Evolutionary conservation across 1,140 invertebrate species (phyloP), one percentile per base, ranked within the genome.

Genomic region (Antheraea mylitta): DNA sequence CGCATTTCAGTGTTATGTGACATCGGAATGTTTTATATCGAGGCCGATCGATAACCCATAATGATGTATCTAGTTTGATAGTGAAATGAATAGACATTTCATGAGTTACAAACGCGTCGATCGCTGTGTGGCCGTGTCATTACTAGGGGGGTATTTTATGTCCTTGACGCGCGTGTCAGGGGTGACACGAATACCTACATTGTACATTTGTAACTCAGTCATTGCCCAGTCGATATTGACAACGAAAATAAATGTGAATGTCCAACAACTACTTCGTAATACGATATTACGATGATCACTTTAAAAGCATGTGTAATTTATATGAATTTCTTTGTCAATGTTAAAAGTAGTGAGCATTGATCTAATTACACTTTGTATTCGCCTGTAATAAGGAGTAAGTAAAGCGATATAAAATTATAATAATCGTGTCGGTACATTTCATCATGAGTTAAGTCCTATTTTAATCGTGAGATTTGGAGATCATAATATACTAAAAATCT

Each of bases 11-110:
- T 37, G 18, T 19, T 0, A 19, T 19, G n/a, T 18, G 60, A 58
- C 67, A 63, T 42, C 18, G 53, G 53, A 45, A 69, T 66, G 65
- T 66, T 71, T 75, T 72, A 67, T 65, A 79, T 70, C 58, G 76
- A 70, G 74, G 79, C 22, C 77, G 73, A 81, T 81, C 79, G 65
- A 81, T 80, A 78, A 59, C 72, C 42, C 69, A 53, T 53, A 53
- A 53, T n/a, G 71, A 76, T 76, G 63, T 69, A 48, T 67, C 58
- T n/a, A 62, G 60, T 37, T 64, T 70, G 79, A 81, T 78, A 76
- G 73, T 78, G 76, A 73, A 73, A 68, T 68, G 69, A 72, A 78
- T 72, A 76, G 67, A 74, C 72, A 69, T 70, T 70, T 72, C 64
- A 67, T 64, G 30, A 38, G 18, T 66, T 59, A 38, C 22, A 45